Evolutionary conservation across 2,797 vertebrate species (phyloP).

Genomic region (Xiphorhynchus erythropygius): DNA sequence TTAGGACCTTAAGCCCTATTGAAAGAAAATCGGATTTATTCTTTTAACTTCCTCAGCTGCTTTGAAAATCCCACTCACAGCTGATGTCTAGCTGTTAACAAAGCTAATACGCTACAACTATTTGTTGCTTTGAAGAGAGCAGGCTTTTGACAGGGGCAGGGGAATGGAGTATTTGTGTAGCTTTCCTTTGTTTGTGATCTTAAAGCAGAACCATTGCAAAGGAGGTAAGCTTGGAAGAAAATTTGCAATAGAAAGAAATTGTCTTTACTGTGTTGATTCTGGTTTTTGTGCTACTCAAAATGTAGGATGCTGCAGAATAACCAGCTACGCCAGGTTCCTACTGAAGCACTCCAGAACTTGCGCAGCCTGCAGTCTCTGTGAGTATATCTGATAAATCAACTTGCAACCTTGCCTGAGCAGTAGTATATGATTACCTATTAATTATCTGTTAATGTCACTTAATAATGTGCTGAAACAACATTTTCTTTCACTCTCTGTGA

Average conservation of each 20-base stretch:
- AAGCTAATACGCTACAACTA: background rate
- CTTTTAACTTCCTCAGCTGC: background rate
- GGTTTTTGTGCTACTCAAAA: slow-evolving; percentile 32
- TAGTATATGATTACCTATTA: background rate
- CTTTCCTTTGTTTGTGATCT: background rate
- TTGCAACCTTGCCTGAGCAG: background rate
- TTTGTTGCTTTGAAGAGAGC: background rate
- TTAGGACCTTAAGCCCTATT: background rate
- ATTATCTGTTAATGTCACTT: background rate
- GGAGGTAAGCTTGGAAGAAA: background rate
- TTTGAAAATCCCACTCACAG: slow-evolving; percentile 16
- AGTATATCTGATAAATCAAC: slow-evolving; percentile 66
- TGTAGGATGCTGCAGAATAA: slow-evolving; percentile 95
- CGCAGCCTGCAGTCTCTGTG: slow-evolving; percentile 91
- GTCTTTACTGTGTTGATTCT: slow-evolving; percentile 17
- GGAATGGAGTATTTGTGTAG: background rate
- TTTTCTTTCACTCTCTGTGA: background rate
- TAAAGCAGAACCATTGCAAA: background rate
- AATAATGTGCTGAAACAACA: background rate
- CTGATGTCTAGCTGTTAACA: background rate
- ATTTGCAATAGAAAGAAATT: background rate
- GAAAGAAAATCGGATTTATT: background rate
- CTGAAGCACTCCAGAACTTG: slow-evolving; percentile 86
- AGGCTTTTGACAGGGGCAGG: background rate
- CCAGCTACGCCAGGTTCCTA: slow-evolving; percentile 85